Conservation (phyloP, 2,888 invertebrate species). For the Clostera curtula region DNA sequence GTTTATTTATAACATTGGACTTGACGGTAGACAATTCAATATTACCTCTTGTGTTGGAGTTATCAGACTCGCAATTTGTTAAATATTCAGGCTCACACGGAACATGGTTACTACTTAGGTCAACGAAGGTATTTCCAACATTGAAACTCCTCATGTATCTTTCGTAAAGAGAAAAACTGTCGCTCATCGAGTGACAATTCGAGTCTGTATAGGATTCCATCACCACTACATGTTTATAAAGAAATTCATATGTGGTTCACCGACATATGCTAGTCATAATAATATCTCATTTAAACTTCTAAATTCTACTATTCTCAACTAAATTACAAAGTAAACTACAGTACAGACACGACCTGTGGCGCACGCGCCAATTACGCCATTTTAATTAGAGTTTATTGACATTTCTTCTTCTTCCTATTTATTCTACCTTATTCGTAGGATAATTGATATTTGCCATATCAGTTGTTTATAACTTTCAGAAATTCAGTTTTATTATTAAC, state of each 20-base stretch:
- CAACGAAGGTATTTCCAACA: constrained; percentile 44
- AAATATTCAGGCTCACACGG: constrained; percentile 28
- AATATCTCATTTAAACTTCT: no score
- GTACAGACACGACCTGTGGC: no score
- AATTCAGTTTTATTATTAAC: no score
- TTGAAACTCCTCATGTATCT: constrained; percentile 66
- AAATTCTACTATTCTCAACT: no score
- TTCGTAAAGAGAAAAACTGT: constrained; percentile 65
- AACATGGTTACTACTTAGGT: constrained; percentile 29
- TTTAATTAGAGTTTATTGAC: no score
- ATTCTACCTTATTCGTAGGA: no score
- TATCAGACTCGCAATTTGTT: constrained; percentile 36
- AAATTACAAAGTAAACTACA: no score
- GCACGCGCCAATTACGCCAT: no score
- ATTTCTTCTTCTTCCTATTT: no score
- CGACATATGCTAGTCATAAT: no score
- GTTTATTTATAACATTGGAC: constrained; percentile 41
- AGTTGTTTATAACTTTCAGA: no score
- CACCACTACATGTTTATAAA: constrained; percentile 43
- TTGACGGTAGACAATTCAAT: constrained; percentile 45
- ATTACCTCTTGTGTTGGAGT: constrained; percentile 47
- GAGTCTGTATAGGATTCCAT: constrained; percentile 68
- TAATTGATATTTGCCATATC: no score
- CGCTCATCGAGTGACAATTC: constrained; percentile 62
- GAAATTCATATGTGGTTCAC: constrained; percentile 6